Evolutionary conservation across 2,113 vertebrate species (phyloP).

Genomic region (Hemibagrus wyckioides): DNA sequence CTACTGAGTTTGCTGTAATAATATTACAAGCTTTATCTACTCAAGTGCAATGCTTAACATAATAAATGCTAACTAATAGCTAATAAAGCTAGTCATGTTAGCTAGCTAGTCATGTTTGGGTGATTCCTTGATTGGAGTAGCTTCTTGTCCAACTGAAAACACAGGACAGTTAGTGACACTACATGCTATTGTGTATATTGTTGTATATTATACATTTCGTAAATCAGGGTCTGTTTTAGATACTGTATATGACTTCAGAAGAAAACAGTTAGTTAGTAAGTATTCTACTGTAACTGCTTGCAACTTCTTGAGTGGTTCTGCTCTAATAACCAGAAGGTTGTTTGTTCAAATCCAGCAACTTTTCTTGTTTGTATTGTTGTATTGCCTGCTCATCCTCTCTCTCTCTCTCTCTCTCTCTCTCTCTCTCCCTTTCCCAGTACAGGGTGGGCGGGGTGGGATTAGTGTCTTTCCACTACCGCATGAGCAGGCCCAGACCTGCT

Average conservation of each 20-base stretch:
- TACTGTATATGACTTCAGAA: neutral
- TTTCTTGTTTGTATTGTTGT: neutral
- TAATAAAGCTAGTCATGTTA: neutral
- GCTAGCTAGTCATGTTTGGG: too few species aligned
- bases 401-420: slow-evolving; percentile 21
- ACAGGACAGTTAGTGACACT: neutral
- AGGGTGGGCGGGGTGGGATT: neutral
- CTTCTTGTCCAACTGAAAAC: neutral
- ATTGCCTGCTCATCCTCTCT: neutral
- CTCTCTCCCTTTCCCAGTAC: neutral
- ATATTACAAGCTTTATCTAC: neutral
- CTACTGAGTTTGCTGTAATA: neutral
- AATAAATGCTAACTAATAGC: too few species aligned
- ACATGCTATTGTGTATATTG: neutral
- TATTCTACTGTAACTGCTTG: neutral
- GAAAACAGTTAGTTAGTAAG: neutral
- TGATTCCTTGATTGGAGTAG: neutral
- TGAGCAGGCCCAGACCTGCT: slow-evolving; percentile 12
- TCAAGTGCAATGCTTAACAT: neutral
- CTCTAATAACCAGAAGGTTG: neutral
- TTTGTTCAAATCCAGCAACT: neutral
- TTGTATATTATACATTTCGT: neutral
- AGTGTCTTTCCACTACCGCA: slow-evolving; percentile 5
- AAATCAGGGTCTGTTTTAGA: neutral
- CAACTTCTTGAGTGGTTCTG: neutral